These are phyloP conservation scores for Rattus norvegicus DNA, from an alignment of 2,113 vertebrate species.

Conservation along the genomic window DNA sequence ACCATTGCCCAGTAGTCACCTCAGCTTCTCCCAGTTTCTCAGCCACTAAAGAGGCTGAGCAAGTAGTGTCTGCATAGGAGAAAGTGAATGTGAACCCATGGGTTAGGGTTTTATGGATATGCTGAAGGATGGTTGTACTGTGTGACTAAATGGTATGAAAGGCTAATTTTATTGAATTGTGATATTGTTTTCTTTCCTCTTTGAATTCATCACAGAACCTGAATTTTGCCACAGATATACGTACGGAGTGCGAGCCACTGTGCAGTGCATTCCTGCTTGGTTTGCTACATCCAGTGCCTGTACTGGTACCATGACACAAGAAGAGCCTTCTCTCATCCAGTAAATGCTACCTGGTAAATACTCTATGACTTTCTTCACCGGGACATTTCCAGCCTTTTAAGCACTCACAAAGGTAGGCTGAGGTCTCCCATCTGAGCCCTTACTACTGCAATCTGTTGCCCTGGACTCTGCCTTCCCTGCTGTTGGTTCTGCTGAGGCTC, in stretches of 20 bases:
- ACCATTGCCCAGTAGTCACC: not conserved
- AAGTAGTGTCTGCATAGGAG: constrained; percentile 23
- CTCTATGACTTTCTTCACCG: constrained; percentile 98
- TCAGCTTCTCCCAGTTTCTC: not conserved
- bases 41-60: constrained; percentile 4
- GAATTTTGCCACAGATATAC: constrained; percentile 94
- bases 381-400: constrained; percentile 97
- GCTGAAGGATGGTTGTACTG: not conserved
- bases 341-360: constrained; percentile 99
- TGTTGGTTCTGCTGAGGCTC: not conserved
- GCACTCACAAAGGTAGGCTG: constrained; percentile 93
- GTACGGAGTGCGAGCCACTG: constrained; percentile 96
- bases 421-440: not conserved
- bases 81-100: constrained; percentile 24
- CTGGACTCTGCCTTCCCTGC: not conserved
- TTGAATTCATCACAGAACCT: constrained; percentile 80
- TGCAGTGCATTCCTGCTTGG: constrained; percentile 99
- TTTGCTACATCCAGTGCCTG: constrained; percentile 99
- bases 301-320: constrained; percentile 97
- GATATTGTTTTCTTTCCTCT: constrained; percentile 34
- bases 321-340: constrained; percentile 97
- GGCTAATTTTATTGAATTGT: constrained; percentile 11
- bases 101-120: constrained; percentile 7
- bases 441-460: not conserved
- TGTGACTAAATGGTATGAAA: not conserved